These are phyloP conservation scores for Calosoma granatense DNA, from an alignment of 1,140 invertebrate genomes.

Conservation along the genomic window DNA sequence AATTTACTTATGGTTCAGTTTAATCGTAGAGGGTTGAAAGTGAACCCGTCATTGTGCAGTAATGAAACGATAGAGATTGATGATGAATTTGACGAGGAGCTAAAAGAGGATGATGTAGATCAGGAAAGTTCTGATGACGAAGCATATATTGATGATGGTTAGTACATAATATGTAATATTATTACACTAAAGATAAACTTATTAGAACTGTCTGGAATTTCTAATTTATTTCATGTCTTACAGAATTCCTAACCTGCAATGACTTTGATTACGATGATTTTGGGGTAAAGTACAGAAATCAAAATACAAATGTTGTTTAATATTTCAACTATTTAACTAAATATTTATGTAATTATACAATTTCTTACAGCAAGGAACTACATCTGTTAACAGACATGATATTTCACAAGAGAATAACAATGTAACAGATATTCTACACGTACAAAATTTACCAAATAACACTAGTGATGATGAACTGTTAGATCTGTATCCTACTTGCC, in stretches of 20 bases:
- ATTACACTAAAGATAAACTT: background rate
- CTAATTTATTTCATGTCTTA: background rate
- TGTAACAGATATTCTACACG: background rate
- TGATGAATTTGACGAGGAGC: background rate
- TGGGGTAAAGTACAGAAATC: no score
- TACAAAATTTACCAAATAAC: background rate
- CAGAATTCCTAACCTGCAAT: no score
- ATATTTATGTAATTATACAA: background rate
- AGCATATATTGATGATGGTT: background rate
- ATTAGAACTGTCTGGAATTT: background rate
- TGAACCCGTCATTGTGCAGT: no score
- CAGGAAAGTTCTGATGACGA: background rate
- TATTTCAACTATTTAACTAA: no score
- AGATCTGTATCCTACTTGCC: background rate
- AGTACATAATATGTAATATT: background rate
- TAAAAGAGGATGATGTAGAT: background rate
- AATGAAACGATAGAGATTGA: background rate
- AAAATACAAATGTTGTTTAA: no score
- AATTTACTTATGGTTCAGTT: background rate
- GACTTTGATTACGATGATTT: background rate
- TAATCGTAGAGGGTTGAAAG: background rate
- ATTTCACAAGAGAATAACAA: background rate
- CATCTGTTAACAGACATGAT: background rate
- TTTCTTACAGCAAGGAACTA: background rate
- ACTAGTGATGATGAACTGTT: background rate